Conservation (phyloP, 1,140 invertebrate genomes). For the Sesamia nonagrioides region DNA sequence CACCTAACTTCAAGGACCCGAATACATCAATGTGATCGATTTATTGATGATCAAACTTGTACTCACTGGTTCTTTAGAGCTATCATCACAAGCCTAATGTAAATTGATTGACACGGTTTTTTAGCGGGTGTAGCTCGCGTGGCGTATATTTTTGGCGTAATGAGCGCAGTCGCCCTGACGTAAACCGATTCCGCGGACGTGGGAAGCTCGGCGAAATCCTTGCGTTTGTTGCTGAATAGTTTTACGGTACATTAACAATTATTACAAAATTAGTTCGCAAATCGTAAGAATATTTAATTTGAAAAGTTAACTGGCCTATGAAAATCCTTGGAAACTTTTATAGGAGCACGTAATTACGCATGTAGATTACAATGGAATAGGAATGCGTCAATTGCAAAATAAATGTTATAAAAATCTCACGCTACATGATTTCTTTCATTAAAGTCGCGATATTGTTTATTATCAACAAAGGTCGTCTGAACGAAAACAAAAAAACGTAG, state of each 20-base stretch:
- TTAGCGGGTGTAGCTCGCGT: conserved; percentile 71
- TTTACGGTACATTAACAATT: conserved; percentile 65
- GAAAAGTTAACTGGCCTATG: conserved; percentile 41
- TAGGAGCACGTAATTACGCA: neutral
- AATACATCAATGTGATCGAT: conserved; percentile 35
- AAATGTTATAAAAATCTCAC: conserved; percentile 83
- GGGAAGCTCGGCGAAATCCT: conserved; percentile 74
- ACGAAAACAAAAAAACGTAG: conserved; percentile 85
- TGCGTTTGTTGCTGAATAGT: conserved; percentile 64
- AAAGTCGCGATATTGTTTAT: conserved; percentile 84
- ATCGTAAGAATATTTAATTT: conserved; percentile 48
- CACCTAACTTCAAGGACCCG: conserved; percentile 23
- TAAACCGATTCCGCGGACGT: conserved; percentile 78
- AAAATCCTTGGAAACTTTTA: conserved; percentile 47
- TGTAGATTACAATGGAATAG: conserved; percentile 56
- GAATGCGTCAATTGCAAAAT: conserved; percentile 76
- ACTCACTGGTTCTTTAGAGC: conserved; percentile 40
- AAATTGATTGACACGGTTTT: conserved; percentile 84
- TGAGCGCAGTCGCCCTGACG: conserved; percentile 81
- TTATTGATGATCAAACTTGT: conserved; percentile 27
- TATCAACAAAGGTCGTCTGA: conserved; percentile 86
- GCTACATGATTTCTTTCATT: conserved; percentile 83
- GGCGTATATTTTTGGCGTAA: conserved; percentile 79
- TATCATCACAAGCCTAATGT: conserved; percentile 63
- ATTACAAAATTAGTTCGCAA: conserved; percentile 55